Evolutionary conservation across 2,888 invertebrate genomes (phyloP).

Genomic region (Osmoderma eremita): DNA sequence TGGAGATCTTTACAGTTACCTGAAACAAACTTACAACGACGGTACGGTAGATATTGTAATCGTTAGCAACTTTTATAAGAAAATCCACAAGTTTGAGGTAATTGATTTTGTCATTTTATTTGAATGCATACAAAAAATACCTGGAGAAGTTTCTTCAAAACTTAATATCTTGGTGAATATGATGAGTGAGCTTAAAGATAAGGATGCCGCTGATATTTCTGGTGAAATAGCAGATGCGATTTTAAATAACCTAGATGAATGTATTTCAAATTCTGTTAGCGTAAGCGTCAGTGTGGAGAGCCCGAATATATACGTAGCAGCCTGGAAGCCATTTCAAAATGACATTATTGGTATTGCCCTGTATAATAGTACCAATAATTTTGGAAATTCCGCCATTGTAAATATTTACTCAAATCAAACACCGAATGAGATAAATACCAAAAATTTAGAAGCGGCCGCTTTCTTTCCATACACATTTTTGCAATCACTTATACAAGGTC

Average conservation of each 20-base stretch:
- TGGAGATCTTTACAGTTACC: background rate
- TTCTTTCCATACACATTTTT: slow-evolving; percentile 15
- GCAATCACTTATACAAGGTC: background rate
- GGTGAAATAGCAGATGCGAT: background rate
- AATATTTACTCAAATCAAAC: slow-evolving; percentile 16
- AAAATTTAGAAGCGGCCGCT: slow-evolving; percentile 8
- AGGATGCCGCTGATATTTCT: background rate
- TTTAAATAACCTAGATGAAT: background rate
- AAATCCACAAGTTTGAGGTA: background rate
- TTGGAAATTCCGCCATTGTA: background rate
- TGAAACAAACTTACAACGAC: background rate
- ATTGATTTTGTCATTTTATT: slow-evolving; percentile 1
- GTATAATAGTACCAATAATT: slow-evolving; percentile 1
- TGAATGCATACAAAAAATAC: background rate
- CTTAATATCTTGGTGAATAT: slow-evolving; percentile 1
- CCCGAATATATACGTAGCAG: background rate
- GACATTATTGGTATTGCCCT: slow-evolving; percentile 1
- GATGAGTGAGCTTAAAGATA: background rate
- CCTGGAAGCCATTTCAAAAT: slow-evolving; percentile 7
- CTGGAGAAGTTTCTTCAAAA: background rate
- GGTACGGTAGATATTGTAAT: background rate
- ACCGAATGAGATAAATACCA: background rate
- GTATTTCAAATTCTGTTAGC: background rate
- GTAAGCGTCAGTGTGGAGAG: background rate
- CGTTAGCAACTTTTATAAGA: background rate